Percentiles rank a stretch among this genome's conserved stretches.
phyloP scores from a whole-genome alignment of 1,140 invertebrate genomes.

The Nymphalis io region DNA sequence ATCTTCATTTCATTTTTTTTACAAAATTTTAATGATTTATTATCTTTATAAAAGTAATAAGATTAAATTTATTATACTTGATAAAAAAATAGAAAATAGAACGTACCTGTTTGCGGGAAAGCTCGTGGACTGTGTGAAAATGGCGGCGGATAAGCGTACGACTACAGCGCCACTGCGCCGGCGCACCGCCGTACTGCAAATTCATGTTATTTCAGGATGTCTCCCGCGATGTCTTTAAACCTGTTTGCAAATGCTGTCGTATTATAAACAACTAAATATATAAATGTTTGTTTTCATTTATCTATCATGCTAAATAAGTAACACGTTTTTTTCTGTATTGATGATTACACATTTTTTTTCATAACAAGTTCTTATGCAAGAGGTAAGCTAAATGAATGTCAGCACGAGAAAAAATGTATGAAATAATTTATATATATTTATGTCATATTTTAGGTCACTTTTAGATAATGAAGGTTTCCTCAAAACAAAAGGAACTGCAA shows the following conservation, averaged over 20 bases:
- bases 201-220: slow-evolving; percentile 79
- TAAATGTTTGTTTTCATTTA: neutral
- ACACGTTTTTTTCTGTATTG: too few species aligned
- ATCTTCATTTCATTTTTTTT: slow-evolving; percentile 5
- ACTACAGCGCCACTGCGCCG: slow-evolving; percentile 68
- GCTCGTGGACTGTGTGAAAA: slow-evolving; percentile 75
- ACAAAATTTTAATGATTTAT: neutral
- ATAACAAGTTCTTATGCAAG: too few species aligned
- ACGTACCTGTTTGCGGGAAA: slow-evolving; percentile 76
- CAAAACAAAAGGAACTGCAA: too few species aligned
- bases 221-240: slow-evolving; percentile 79
- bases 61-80: neutral
- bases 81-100: slow-evolving; percentile 30
- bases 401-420: too few species aligned
- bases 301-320: neutral
- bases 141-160: slow-evolving; percentile 72
- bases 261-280: slow-evolving; percentile 25
- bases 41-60: neutral
- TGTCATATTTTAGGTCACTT: too few species aligned
- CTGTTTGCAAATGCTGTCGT: slow-evolving; percentile 44
- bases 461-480: too few species aligned
- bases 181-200: slow-evolving; percentile 69
- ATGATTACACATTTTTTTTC: too few species aligned
- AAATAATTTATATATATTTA: too few species aligned
- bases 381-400: too few species aligned